Evolutionary conservation across 2,113 vertebrate species (phyloP).

Genomic region (Rynchops niger): DNA sequence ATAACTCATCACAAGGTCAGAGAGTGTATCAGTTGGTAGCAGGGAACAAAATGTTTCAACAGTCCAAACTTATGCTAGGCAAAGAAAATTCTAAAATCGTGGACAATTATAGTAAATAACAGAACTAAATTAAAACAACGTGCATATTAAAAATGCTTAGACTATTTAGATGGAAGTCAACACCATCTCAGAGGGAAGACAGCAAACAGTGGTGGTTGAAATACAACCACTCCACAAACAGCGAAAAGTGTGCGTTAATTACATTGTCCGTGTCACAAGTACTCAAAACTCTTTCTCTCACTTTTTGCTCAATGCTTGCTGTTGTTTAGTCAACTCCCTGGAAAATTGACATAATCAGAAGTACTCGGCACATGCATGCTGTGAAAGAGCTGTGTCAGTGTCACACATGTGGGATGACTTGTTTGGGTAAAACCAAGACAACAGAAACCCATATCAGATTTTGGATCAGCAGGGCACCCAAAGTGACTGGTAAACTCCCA

Average conservation of each 20-base stretch:
- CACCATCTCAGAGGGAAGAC: neutral
- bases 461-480: neutral
- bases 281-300: neutral
- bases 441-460: neutral
- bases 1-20: neutral
- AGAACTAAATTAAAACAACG: neutral
- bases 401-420: neutral
- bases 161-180: neutral
- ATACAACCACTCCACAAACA: neutral
- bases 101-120: neutral
- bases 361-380: neutral
- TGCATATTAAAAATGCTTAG: neutral
- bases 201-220: neutral
- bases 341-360: neutral
- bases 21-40: neutral
- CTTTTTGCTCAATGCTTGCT: neutral
- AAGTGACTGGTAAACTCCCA: neutral
- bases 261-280: accelerated
- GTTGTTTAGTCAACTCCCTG: neutral
- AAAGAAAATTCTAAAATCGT: neutral
- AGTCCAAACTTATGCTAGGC: neutral
- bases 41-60: neutral
- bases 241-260: neutral
- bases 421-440: neutral
- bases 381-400: neutral